Evolutionary conservation across 2,113 vertebrate genomes (phyloP), one percentile per base, ranked within the genome.

Genomic region (Heteronetta atricapilla): DNA sequence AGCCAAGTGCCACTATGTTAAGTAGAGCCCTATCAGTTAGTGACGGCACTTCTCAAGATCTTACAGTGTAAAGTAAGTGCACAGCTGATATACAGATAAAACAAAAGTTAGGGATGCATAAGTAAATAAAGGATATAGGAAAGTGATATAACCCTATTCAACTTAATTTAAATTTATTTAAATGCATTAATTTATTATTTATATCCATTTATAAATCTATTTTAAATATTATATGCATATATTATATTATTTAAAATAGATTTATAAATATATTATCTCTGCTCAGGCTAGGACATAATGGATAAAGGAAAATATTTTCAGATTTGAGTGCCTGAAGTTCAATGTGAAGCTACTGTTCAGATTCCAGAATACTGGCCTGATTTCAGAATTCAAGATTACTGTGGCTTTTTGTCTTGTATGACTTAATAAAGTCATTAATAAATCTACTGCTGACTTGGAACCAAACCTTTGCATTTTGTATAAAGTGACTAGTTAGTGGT

Each of bases 311-410:
- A 8, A 17, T 4, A 29, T 67, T 85, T 92, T 59, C 15, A 48
- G 14, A 42, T 33, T 11, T 42, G 53, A 33, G 8, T 56, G 38
- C 28, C 72, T 58, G 22, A 56, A 58, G 53, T 33, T 23, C 20
- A 17, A 48, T 22, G 13, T 22, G 73, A 77, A 40, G 28, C 3
- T 92, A 18, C 25, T 28, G 4, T 36, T 86, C 33, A 72, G 6
- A n/a, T 64, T 83, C 13, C 11, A 64, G 77, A 33, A 67, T 55
- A 59, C 20, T 52, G 52, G 7, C 22, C 10, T 0, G 0, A 10
- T 78, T 89, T 86, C 31, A 68, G 53, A 93, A 83, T 67, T 88
- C 36, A 53, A 44, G 63, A 52, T 48, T 59, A 20, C 4, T 33
- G 4, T 52, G 20, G 3, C 1, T 8, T 31, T 58, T 76, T 59